Evolutionary conservation across 1,140 invertebrate species (phyloP).

Genomic region (Polypedilum pembai): DNA sequence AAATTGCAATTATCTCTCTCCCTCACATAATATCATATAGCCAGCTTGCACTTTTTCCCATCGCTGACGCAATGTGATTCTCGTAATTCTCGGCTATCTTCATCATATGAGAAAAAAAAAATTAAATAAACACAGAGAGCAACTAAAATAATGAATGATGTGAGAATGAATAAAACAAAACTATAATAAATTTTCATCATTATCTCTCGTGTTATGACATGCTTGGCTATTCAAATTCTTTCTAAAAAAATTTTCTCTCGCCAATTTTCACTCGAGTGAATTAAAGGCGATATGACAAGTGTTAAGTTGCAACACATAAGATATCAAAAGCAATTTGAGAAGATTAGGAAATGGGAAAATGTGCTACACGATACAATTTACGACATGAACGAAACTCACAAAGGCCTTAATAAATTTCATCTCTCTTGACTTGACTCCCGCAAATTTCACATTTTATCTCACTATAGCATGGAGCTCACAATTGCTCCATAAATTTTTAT

Average conservation of each 20-base stretch:
- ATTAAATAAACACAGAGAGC: too few relatives aligned
- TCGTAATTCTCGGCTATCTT: background rate
- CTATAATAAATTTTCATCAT: background rate
- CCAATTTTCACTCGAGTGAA: background rate
- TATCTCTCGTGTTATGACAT: too few relatives aligned
- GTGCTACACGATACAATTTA: background rate
- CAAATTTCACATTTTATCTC: background rate
- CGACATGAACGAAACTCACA: background rate
- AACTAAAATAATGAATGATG: background rate
- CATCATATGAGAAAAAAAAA: constrained; percentile 9
- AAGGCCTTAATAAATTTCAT: constrained; percentile 12
- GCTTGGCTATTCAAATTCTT: too few relatives aligned
- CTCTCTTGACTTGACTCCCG: background rate
- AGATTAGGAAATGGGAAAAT: background rate
- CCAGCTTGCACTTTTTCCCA: background rate
- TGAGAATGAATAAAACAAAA: background rate
- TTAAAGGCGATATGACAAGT: constrained; percentile 4
- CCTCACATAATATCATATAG: background rate
- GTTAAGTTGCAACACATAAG: constrained; percentile 1
- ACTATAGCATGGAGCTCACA: background rate
- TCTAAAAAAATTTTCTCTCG: background rate
- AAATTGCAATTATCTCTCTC: constrained; percentile 3
- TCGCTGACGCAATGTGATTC: background rate
- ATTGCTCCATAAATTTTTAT: constrained; percentile 19
- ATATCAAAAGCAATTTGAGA: constrained; percentile 2